Evolutionary conservation across 2,888 invertebrate genomes (phyloP), one percentile per base, ranked within the genome.

Genomic region (Podotricha telesiphe): DNA sequence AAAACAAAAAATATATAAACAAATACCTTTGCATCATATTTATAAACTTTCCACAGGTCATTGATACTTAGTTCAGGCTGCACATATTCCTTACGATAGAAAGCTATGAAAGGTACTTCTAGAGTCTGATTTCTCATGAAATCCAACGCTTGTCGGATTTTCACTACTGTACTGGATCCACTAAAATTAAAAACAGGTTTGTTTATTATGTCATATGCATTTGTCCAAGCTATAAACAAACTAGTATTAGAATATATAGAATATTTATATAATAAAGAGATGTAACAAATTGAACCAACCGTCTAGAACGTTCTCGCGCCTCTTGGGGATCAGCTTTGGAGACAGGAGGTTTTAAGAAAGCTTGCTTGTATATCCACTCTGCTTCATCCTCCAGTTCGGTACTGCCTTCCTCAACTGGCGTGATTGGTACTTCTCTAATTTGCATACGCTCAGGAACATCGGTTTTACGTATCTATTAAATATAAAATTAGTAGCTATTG

Each of bases 61-160:
- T 98, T 98, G 65, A 99, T 98, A 76, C 96, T 97, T 22, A 99
- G 90, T 80, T 99, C 99, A 0, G 98, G 98, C 79, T 97, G 96
- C 0, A 99, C 98, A 79, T 98, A 98, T 86, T 99, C 99, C 86
- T 99, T 99, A 34, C 99, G 95, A 85, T 99, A 99, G 88, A 99
- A 99, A 0, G 98, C 98, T 78, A 99, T 99, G 86, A 99, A 99
- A 0, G 99, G 99, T 51, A 99, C 99, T 92, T 99, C 99, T 75
- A 98, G 93, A 59, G 97, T 96, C 81, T 99, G 98, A 85, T 98
- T 99, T 50, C 99, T 93, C 95, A 99, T 99, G 82, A 99, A 99
- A 81, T 99, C 98, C 22, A 99, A 89, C 0, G 98, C 98, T 86
- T 98, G 98, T 56, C 96, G 95, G 64, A 99, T 99, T 91, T 99